phyloP scores from a whole-genome alignment of 92 coral and sea anemone species.

The Galaxea fascicularis region DNA sequence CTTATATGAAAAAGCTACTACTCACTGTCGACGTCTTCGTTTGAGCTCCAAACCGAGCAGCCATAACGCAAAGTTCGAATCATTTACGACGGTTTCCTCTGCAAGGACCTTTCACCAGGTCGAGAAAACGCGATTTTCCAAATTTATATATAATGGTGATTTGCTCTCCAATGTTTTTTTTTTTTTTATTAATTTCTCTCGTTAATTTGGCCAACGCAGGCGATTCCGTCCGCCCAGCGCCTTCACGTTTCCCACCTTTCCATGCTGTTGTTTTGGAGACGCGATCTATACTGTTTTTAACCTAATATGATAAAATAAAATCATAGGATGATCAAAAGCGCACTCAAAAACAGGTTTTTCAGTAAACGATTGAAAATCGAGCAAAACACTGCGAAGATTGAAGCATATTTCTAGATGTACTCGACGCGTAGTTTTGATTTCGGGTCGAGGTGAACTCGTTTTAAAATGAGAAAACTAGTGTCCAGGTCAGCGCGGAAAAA shows the following conservation, averaged over 20 bases:
- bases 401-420: not conserved
- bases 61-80: not conserved
- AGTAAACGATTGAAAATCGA: not conserved
- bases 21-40: conserved; percentile 2
- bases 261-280: not conserved
- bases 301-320: not conserved
- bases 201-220: not conserved
- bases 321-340: not conserved
- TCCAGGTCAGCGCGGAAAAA: conserved; percentile 8
- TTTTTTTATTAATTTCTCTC: not conserved
- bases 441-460: not conserved
- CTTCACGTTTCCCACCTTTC: conserved; percentile 8
- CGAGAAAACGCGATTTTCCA: not conserved
- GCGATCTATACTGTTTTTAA: not conserved
- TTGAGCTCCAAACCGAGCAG: no score
- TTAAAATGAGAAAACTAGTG: not conserved
- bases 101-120: not conserved
- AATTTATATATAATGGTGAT: not conserved
- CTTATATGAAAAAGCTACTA: not conserved
- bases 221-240: not conserved
- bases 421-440: not conserved
- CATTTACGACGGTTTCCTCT: not conserved
- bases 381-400: not conserved
- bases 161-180: not conserved
- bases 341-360: conserved; percentile 8